phyloP scores from a whole-genome alignment of 2,113 vertebrate species.

The Aegithalos caudatus region DNA sequence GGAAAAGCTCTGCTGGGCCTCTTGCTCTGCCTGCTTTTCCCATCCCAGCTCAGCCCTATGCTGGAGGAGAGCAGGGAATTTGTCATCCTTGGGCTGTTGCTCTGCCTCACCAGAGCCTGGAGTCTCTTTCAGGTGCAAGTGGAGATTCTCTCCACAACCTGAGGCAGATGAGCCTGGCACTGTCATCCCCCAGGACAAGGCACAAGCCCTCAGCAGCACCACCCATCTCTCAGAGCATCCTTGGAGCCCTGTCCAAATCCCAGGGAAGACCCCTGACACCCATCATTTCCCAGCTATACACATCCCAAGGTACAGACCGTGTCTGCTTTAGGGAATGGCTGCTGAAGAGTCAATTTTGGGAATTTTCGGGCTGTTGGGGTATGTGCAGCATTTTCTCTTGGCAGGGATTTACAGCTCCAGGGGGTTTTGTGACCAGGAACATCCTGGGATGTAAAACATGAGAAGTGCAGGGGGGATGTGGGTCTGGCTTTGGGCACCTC shows the following conservation, averaged over 20 bases:
- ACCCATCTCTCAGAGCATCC: not conserved
- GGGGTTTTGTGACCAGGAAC: not conserved
- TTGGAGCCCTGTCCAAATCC: not conserved
- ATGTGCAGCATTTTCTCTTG: not conserved
- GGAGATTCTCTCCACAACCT: constrained; percentile 68
- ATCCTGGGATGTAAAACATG: not conserved
- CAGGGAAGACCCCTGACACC: not conserved
- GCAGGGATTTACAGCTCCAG: rapidly evolving
- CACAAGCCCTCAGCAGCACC: not conserved
- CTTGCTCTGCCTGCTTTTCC: constrained; percentile 12
- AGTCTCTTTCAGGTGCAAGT: constrained; percentile 39
- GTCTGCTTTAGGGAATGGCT: not conserved
- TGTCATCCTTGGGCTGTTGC: constrained; percentile 47
- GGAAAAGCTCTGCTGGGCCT: not conserved
- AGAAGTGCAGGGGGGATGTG: rapidly evolving
- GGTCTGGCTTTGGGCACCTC: not conserved
- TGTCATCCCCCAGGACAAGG: rapidly evolving
- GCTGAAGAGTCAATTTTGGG: too few species aligned
- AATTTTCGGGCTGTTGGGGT: not conserved
- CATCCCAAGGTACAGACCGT: not conserved
- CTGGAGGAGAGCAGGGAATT: constrained; percentile 28
- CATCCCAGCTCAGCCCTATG: constrained; percentile 51
- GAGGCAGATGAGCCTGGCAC: not conserved
- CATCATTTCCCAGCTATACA: rapidly evolving
- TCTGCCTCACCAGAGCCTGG: constrained; percentile 46